Base-by-base conservation (phyloP, 1,140 invertebrate genomes). In the Aphelinus certus region DNA sequence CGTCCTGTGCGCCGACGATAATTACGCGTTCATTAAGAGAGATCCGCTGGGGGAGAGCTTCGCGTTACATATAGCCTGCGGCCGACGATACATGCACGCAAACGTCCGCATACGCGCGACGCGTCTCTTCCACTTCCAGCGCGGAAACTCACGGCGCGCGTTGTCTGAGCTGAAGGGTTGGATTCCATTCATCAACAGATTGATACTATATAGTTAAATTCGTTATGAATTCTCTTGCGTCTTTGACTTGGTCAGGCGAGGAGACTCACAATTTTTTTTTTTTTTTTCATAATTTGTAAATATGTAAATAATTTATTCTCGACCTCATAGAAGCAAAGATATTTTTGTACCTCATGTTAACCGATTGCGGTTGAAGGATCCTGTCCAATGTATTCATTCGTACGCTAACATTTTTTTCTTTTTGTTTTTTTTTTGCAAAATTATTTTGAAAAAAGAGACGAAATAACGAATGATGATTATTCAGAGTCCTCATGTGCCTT, bases 231-330 rank as follows among this genome's bases (percentile, higher is more conserved):
- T 26, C 26, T 26, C 26, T 26, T 26, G 26, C 26, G 26, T 26
- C 26, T 26, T 26, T 26, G 26, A 26, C 26, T 26, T 26, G 26
- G 26, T 26, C 26, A 26, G 26, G 26, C 26, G 26, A 26, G 26
- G 26, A 26, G 26, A 26, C 26, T 26, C 26, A 26, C 26, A 26
- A 26, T 26, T 26, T 53, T 53, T 6, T 53, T 53, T 53, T 53
- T 9, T 9, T 53, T 53, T 46, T 75, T 57, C 69, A 10, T 58
- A 75, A 70, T 26, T 57, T 81, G 77, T 78, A 75, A 66, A 78
- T 79, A 77, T 79, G 73, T 77, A 78, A 56, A 80, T 78, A 78
- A 26, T 71, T 26, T 51, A 51, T 64, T 58, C 53, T 49, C 43
- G 67, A 68, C 0, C 64, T 64, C 48, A 67, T 70, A 71, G 64